These are phyloP conservation scores for Zootermopsis nevadensis DNA, from an alignment of 2,888 invertebrate species.

Conservation along the genomic window DNA sequence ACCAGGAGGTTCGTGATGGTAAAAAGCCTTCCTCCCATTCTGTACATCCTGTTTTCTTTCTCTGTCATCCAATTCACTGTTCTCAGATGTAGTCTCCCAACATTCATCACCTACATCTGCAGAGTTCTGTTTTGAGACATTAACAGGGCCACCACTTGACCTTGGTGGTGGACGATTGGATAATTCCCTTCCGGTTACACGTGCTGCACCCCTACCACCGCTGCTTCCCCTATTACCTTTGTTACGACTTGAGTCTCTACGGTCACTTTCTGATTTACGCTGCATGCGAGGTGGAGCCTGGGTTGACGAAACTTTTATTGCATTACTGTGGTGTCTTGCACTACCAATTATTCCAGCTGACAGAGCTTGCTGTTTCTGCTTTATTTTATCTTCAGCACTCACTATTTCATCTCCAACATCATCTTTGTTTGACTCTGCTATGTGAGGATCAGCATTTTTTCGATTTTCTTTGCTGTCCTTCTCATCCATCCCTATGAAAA, in stretches of 20 bases:
- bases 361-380: constrained; percentile 74
- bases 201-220: constrained; percentile 28
- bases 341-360: constrained; percentile 74
- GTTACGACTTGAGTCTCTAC: constrained; percentile 49
- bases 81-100: constrained; percentile 88
- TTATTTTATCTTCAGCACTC: constrained; percentile 69
- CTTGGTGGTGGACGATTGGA: constrained; percentile 58
- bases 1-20: constrained; percentile 56
- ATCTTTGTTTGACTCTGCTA: constrained; percentile 46
- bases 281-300: constrained; percentile 54
- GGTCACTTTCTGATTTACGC: constrained; percentile 50
- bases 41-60: constrained; percentile 59
- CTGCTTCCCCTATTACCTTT: constrained; percentile 46
- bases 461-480: constrained; percentile 57
- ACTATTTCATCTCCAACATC: constrained; percentile 49
- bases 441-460: constrained; percentile 50
- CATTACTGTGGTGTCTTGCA: constrained; percentile 56
- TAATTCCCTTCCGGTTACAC: constrained; percentile 59
- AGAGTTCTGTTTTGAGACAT: constrained; percentile 58
- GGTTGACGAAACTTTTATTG: constrained; percentile 42
- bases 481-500: constrained; percentile 49
- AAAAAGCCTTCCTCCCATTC: constrained; percentile 58
- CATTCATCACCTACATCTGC: constrained; percentile 69
- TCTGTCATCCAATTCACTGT: constrained; percentile 71
- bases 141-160: constrained; percentile 53